Base-by-base conservation (phyloP, 2,888 invertebrate species). In the Acanthosepion esculentum region DNA sequence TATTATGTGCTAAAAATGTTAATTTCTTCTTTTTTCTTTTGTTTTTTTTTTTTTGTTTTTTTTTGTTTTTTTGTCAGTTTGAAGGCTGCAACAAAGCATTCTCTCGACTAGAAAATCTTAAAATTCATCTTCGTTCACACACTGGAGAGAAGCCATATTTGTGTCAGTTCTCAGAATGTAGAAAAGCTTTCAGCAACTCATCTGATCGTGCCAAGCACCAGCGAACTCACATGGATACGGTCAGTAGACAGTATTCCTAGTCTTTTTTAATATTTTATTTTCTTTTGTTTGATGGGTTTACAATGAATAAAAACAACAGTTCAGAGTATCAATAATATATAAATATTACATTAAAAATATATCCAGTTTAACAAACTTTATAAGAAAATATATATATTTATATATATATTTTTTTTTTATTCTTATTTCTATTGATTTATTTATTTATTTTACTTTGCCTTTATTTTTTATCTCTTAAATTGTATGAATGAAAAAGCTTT, bases 191-290 rank as follows among this genome's bases (percentile, higher is more conserved):
- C 98, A 99, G 99, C 97, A 99, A 99, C 97, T 99, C 99, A 0
- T 99, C 99, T 29, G 99, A 99, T 97, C 98, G 99, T 95, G 99
- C 99, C 2, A 99, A 99, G 97, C 99, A 99, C 98, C 99, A 99
- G 97, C 98, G 99, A 96, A 99, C 99, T 0, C 99, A 99, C 97
- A 99, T 99, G 95, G 99, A 99, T 97, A 99, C 99, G 98, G 99
- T 99, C 99, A 98, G 99, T 99, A 98, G 29, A 33, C 59, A 59
- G 20, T 0, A 6, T 20, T 55, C 20, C 0, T 12, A 18, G 20
- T 59, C 23, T 23, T 20, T 20, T 20, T 20, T 20, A 59, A 23
- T 20, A 59, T 23, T 23, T 59, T 20, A 20, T 23, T 23, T 23
- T 23, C 6, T 23, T 59, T 59, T 59, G 23, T 59, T 91, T 29